Evolutionary conservation across 2,113 vertebrate genomes (phyloP), one percentile per base, ranked within the genome.

Genomic region (Oreocharis arfaki): DNA sequence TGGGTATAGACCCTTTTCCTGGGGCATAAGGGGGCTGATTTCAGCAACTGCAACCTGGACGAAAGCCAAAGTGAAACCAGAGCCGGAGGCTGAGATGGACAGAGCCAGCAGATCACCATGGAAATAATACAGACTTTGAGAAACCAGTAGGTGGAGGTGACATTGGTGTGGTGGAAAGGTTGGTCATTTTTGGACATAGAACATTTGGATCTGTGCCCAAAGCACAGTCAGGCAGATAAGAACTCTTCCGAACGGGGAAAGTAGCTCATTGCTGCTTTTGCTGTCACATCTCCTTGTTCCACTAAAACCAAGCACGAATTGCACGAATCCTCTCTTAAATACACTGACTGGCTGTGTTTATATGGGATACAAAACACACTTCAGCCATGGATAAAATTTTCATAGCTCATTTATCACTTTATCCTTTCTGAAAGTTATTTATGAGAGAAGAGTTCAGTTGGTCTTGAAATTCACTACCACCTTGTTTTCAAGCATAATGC

Each of bases 251-350:
- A 61, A 53, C 28, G 3, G 18, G 19, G 47, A 78, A 69, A 39
- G 27, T 4, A 61, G 28, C 33, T 78, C 39, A 53, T 61, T 46
- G n/a, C 39, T 53, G 22, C 39, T 60, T 39, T 60, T 1, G 5
- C 55, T 69, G 23, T n/a, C 19, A 21, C 11, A 2, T 89, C 30
- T 28, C 19, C 28, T 53, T 82, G n/a, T 75, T 67, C 53, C 39
- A 30, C 39, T 53, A 24, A 53, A 67, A 60, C 28, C 23, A 30
- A 39, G 20, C 23, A n/a, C n/a, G n/a, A n/a, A n/a, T n/a, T n/a
- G 28, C 1, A 6, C 0, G 0, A 37, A 65, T 53, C 7, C 39
- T 53, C 16, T 67, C 28, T 53, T 59, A 46, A 67, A 74, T 74
- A 26, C 13, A 9, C 16, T 52, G 16, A n/a, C 5, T 60, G 24